Evolutionary conservation across 2,113 vertebrate genomes (phyloP).

Genomic region (Pseudorasbora parva): DNA sequence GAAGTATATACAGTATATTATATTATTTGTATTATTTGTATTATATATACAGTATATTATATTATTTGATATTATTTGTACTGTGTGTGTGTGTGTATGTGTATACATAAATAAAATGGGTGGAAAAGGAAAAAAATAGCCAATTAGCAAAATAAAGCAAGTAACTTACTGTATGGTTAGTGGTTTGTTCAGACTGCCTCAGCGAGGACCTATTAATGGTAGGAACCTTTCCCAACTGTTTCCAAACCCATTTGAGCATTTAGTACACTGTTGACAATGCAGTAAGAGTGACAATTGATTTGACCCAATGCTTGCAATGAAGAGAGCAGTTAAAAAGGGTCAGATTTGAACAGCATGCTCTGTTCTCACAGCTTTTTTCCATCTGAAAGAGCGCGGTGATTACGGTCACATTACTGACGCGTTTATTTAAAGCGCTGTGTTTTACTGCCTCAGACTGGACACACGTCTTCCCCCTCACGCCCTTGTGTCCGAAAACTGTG

Average conservation of each 20-base stretch:
- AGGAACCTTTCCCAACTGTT: neutral
- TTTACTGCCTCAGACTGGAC: slow-evolving; percentile 23
- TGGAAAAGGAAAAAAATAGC: neutral
- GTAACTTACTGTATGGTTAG: neutral
- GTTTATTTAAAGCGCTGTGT: slow-evolving; percentile 15
- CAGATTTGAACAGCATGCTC: slow-evolving; percentile 50
- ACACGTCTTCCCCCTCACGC: slow-evolving; percentile 11
- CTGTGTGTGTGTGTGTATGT: no score
- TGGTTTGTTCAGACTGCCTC: neutral
- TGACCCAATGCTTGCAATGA: neutral
- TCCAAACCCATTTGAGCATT: neutral
- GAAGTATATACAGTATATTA: neutral
- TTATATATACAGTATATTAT: no score
- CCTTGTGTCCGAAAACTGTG: neutral
- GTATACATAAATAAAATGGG: no score
- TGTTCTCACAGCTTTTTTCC: slow-evolving; percentile 46
- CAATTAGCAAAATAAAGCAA: neutral
- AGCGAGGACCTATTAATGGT: neutral
- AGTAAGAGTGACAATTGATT: neutral
- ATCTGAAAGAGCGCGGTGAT: slow-evolving; percentile 3
- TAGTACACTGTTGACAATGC: neutral
- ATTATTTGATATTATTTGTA: no score
- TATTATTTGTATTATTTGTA: no score
- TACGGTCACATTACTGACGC: neutral
- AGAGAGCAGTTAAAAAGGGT: slow-evolving; percentile 15